phyloP scores from a whole-genome alignment of 2,113 vertebrate genomes.

The Sinocyclocheilus anshuiensis region DNA sequence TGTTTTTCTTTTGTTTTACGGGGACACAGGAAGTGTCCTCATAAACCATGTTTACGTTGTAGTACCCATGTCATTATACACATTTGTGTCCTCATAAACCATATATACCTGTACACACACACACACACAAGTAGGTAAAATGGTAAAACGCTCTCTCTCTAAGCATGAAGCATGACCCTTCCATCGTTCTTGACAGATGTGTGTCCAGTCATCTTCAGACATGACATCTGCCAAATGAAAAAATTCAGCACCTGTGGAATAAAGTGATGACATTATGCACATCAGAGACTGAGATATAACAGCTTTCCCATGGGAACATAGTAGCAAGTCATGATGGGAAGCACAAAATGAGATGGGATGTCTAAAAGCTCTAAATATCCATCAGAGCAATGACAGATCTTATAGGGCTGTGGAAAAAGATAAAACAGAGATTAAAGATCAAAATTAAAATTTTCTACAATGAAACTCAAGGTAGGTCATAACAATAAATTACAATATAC shows the following conservation, averaged over 20 bases:
- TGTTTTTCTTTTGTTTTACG: no score
- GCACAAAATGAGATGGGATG: neutral
- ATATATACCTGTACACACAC: no score
- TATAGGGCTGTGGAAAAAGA: neutral
- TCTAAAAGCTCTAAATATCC: neutral
- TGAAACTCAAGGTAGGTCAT: neutral
- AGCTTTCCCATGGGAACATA: neutral
- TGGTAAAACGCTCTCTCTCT: neutral
- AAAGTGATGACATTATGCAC: neutral
- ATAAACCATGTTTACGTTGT: no score
- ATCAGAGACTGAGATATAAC: neutral
- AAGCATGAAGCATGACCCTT: neutral
- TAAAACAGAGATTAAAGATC: neutral
- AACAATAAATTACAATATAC: no score
- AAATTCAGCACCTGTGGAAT: conserved; percentile 21
- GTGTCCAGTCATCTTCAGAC: conserved; percentile 2
- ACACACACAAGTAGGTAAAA: neutral
- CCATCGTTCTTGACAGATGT: conserved; percentile 18
- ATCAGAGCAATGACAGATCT: neutral
- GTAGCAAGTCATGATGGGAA: neutral
- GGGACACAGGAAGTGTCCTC: no score
- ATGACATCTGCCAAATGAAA: conserved; percentile 19
- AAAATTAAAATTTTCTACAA: neutral
- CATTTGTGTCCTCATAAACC: no score
- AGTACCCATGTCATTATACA: no score